Conservation (phyloP, 2,888 invertebrate species). For the Agonopterix subpropinquella region DNA sequence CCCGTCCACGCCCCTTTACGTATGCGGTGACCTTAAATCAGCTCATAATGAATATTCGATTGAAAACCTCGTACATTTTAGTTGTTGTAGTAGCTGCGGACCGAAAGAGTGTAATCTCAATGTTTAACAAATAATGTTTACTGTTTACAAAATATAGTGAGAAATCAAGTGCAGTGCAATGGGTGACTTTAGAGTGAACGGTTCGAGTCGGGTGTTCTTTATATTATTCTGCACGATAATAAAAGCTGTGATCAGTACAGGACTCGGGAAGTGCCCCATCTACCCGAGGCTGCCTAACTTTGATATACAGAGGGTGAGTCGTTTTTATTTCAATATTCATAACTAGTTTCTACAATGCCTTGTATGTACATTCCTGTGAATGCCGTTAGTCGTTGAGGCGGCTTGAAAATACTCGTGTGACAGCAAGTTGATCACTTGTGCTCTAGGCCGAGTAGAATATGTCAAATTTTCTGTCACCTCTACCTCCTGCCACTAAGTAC, state of each 20-base stretch:
- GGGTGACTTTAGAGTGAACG: constrained; percentile 50
- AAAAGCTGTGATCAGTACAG: constrained; percentile 51
- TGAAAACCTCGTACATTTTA: constrained; percentile 10
- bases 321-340: neutral
- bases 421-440: too few relatives aligned
- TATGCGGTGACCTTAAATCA: constrained; percentile 10
- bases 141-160: constrained; percentile 18
- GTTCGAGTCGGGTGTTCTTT: constrained; percentile 28
- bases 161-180: constrained; percentile 30
- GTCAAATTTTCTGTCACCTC: too few relatives aligned
- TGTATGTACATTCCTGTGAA: too few relatives aligned
- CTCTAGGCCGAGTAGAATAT: too few relatives aligned
- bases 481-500: too few relatives aligned
- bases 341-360: neutral
- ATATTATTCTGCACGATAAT: constrained; percentile 36
- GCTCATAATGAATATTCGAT: constrained; percentile 14
- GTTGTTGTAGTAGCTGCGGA: constrained; percentile 13
- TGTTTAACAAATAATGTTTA: constrained; percentile 32
- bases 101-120: constrained; percentile 2
- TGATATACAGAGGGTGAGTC: constrained; percentile 78
- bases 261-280: constrained; percentile 81
- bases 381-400: too few relatives aligned
- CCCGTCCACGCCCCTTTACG: constrained; percentile 12
- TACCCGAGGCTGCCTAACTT: constrained; percentile 80
- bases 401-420: too few relatives aligned